Conservation (phyloP, 2,888 invertebrate species). For the Pseudeuparius sepicola region DNA sequence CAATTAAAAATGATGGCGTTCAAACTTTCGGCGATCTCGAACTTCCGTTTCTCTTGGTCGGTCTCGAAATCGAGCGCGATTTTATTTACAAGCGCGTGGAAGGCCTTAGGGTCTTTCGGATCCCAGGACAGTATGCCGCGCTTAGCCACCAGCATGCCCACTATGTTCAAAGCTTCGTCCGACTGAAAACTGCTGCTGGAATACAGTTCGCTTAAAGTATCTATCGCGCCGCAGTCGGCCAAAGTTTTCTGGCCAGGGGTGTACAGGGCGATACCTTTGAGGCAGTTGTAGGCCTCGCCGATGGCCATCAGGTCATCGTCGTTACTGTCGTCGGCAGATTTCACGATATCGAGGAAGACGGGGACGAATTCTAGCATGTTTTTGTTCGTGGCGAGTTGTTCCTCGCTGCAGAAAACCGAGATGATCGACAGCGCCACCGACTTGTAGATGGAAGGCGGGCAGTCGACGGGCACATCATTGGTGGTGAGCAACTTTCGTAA, state of each 20-base stretch:
- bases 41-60: constrained; percentile 81
- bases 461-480: constrained; percentile 71
- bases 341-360: constrained; percentile 73
- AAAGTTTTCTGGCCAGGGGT: constrained; percentile 72
- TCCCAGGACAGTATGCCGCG: constrained; percentile 71
- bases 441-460: constrained; percentile 82
- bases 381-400: constrained; percentile 68
- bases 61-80: constrained; percentile 81
- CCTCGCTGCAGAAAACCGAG: constrained; percentile 75
- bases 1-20: constrained; percentile 66
- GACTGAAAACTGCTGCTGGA: constrained; percentile 82
- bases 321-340: constrained; percentile 73
- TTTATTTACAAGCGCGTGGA: constrained; percentile 72
- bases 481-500: constrained; percentile 69
- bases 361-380: constrained; percentile 78
- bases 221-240: constrained; percentile 65
- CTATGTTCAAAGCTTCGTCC: constrained; percentile 77
- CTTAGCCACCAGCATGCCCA: constrained; percentile 55
- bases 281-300: constrained; percentile 75
- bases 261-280: constrained; percentile 70
- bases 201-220: constrained; percentile 78
- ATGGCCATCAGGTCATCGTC: constrained; percentile 81
- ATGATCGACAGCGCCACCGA: constrained; percentile 82
- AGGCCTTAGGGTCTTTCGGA: constrained; percentile 61
- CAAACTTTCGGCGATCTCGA: constrained; percentile 74